A percentile compares a stretch with the other conserved stretches of the same genome.
Evolutionary conservation across 2,888 invertebrate species (phyloP).

Genomic region (Oeneis ivallda): DNA sequence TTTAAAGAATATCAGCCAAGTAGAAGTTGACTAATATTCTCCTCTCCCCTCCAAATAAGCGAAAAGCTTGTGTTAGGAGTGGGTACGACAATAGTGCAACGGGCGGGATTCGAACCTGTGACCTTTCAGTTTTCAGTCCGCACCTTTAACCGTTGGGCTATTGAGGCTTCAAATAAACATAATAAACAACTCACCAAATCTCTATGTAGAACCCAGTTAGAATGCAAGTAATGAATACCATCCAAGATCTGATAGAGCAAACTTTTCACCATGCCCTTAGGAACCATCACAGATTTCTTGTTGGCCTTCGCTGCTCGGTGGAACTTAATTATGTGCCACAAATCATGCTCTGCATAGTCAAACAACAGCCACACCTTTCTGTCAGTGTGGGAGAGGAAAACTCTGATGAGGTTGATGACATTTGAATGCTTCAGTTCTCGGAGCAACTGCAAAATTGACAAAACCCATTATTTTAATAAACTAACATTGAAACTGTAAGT

Average conservation of each 20-base stretch:
- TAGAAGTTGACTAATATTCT: too few species aligned
- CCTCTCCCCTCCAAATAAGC: too few species aligned
- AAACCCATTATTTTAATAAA: background rate
- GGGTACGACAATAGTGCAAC: too few species aligned
- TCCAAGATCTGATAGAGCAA: constrained; percentile 98
- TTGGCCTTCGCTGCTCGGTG: constrained; percentile 98
- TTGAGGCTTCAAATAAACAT: too few species aligned
- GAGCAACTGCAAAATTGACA: constrained; percentile 85
- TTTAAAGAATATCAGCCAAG: too few species aligned
- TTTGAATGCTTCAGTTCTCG: constrained; percentile 98
- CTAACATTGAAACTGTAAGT: background rate
- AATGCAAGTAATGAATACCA: constrained; percentile 99
- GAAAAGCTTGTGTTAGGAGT: too few species aligned
- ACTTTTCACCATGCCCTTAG: constrained; percentile 98
- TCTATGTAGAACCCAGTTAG: constrained; percentile 99
- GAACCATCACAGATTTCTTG: constrained; percentile 97
- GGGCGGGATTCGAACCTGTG: too few species aligned
- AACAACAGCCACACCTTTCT: constrained; percentile 98
- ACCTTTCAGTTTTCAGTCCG: too few species aligned
- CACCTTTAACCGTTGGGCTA: too few species aligned
- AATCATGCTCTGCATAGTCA: constrained; percentile 99
- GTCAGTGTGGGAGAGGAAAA: constrained; percentile 97
- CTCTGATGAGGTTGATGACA: constrained; percentile 97
- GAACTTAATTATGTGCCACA: constrained; percentile 99
- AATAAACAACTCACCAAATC: constrained; percentile 86